Conservation (phyloP, 2,888 invertebrate species). For the Unio delphinus region DNA sequence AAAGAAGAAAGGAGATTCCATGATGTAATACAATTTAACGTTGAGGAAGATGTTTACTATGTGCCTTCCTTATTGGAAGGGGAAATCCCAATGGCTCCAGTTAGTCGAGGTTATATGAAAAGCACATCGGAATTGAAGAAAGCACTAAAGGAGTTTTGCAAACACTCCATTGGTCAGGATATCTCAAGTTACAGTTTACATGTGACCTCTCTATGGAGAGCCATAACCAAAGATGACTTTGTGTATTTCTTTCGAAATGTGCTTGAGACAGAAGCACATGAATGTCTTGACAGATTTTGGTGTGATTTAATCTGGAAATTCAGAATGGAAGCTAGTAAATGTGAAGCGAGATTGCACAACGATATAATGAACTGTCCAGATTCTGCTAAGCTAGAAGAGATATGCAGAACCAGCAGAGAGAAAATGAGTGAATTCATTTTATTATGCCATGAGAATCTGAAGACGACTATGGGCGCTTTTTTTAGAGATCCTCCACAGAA, state of each 20-base stretch:
- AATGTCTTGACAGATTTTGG: background rate
- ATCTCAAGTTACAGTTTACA: no score
- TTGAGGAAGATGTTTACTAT: slow-evolving; percentile 1
- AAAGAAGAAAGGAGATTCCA: slow-evolving; percentile 1
- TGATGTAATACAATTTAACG: slow-evolving; percentile 11
- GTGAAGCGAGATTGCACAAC: no score
- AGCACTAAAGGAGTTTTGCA: background rate
- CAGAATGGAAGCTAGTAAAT: background rate
- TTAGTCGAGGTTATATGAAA: slow-evolving; percentile 9
- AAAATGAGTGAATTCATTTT: no score
- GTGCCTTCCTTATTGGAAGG: slow-evolving; percentile 12
- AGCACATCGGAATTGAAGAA: background rate
- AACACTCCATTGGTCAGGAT: background rate
- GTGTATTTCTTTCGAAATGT: slow-evolving; percentile 10
- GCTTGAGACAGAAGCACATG: slow-evolving; percentile 10
- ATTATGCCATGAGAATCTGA: no score
- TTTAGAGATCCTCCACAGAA: no score
- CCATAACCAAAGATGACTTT: slow-evolving; percentile 4
- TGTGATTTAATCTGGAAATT: background rate
- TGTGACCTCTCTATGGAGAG: slow-evolving; percentile 2
- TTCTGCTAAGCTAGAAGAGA: no score
- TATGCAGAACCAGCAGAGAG: no score
- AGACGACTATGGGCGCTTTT: no score
- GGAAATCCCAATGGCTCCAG: slow-evolving; percentile 12
- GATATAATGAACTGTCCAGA: no score